These are phyloP conservation scores for Hemiprocne comata DNA, from an alignment of 2,113 vertebrate genomes.

Conservation along the genomic window DNA sequence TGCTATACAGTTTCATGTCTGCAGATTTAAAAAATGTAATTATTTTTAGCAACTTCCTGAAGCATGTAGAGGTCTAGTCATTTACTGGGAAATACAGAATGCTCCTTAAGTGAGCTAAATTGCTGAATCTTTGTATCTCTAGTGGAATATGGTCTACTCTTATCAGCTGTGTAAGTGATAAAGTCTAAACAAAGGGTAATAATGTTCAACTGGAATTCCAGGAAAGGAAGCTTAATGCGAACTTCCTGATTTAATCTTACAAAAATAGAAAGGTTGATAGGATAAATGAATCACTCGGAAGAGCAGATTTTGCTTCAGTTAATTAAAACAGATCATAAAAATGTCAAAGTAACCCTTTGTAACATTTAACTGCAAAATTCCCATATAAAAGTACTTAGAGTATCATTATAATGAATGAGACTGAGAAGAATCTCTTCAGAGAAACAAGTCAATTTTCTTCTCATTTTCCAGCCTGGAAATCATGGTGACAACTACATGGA, in stretches of 20 bases:
- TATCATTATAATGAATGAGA: not conserved
- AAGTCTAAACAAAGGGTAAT: constrained; percentile 66
- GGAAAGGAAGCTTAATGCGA: constrained; percentile 59
- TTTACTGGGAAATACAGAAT: constrained; percentile 20
- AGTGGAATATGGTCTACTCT: not conserved
- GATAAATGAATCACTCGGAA: constrained; percentile 57
- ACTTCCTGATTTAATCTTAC: constrained; percentile 67
- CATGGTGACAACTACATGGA: not conserved
- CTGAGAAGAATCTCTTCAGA: not conserved
- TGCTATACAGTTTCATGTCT: not conserved
- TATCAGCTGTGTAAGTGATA: constrained; percentile 55
- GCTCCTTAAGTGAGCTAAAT: not conserved
- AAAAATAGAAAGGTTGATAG: constrained; percentile 66
- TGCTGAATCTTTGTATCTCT: constrained; percentile 6
- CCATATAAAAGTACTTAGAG: not conserved
- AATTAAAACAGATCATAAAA: constrained; percentile 51
- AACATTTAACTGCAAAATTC: not conserved
- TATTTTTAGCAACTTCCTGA: not conserved
- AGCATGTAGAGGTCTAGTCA: not conserved
- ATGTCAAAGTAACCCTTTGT: constrained; percentile 17
- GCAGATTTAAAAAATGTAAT: not conserved
- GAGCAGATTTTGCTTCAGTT: constrained; percentile 38
- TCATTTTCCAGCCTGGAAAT: not conserved
- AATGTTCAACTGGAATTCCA: constrained; percentile 61
- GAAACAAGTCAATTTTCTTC: not conserved